Conservation (phyloP, 2,113 vertebrate species). For the Pedionomus torquatus region DNA sequence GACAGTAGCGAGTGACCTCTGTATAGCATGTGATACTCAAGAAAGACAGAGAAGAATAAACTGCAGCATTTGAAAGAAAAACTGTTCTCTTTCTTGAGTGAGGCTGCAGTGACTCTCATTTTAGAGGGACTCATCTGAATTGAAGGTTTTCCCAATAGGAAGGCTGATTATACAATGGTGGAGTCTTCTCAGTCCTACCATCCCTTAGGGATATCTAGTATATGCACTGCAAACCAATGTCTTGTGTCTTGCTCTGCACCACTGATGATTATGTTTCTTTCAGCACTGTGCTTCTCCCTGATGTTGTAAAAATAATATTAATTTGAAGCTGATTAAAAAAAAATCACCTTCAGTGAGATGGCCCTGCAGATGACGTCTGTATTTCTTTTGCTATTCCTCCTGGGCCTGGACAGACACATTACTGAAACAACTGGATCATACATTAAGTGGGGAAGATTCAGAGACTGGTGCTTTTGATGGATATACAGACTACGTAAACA, state of each 20-base stretch:
- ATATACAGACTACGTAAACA: neutral
- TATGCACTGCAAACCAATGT: neutral
- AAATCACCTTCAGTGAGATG: neutral
- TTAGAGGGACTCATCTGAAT: neutral
- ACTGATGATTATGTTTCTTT: neutral
- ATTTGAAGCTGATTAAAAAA: neutral
- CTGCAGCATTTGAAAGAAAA: neutral
- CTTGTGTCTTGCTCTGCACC: neutral
- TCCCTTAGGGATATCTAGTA: neutral
- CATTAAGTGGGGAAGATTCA: neutral
- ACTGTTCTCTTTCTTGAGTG: neutral
- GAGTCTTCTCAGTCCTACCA: neutral
- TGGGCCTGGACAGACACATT: neutral
- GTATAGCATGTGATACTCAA: neutral
- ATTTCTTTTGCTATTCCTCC: neutral
- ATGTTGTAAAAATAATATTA: neutral
- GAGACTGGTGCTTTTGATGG: neutral
- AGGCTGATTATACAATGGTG: neutral
- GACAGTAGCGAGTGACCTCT: neutral
- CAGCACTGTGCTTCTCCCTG: neutral
- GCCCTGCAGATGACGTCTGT: neutral
- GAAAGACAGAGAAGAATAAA: neutral
- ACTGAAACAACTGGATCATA: neutral
- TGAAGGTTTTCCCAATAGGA: neutral
- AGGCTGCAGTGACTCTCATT: neutral